phyloP scores from a whole-genome alignment of 2,797 vertebrate species.

The Lophotriccus pileatus region DNA sequence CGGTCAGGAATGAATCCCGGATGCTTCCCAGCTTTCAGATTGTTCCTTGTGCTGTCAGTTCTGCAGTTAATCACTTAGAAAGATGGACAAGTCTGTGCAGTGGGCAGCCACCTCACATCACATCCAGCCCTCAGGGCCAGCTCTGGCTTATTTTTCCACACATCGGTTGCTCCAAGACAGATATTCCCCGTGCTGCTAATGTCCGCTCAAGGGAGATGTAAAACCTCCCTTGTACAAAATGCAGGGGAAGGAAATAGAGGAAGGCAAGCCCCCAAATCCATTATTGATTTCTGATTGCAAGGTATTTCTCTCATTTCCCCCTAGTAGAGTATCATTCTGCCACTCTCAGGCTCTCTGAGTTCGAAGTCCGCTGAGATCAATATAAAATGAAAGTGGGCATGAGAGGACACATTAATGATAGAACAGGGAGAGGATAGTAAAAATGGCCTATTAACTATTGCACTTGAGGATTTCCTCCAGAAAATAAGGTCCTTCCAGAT shows the following conservation, averaged over 20 bases:
- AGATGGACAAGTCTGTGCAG: background rate
- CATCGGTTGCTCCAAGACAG: background rate
- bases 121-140: accelerated
- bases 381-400: background rate
- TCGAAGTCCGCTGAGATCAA: background rate
- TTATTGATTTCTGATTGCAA: background rate
- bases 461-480: background rate
- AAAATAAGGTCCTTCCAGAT: background rate
- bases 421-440: background rate
- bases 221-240: background rate
- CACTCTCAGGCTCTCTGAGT: background rate
- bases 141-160: background rate
- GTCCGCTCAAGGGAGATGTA: background rate
- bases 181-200: background rate
- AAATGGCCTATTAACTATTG: background rate
- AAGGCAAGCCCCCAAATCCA: background rate
- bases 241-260: background rate
- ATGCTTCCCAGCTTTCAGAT: background rate
- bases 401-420: background rate
- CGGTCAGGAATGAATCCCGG: background rate
- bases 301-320: background rate
- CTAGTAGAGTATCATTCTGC: background rate
- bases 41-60: background rate
- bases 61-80: background rate
- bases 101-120: background rate